A percentile compares a stretch with the other conserved stretches of the same genome.
Evolutionary conservation across 2,113 vertebrate species (phyloP).

Genomic region (Ochotona curzoniae): DNA sequence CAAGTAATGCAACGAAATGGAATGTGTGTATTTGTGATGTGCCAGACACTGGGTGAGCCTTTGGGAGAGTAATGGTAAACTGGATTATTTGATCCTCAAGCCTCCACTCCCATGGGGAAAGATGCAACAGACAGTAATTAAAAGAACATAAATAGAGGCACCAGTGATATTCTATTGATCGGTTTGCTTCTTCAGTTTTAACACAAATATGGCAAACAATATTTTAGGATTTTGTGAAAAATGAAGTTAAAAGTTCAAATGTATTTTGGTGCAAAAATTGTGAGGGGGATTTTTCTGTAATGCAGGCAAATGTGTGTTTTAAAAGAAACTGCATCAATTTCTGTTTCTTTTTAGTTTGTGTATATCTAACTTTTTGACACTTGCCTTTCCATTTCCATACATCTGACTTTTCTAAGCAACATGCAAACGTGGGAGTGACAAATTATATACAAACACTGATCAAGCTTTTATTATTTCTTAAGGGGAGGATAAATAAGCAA

Average conservation of each 20-base stretch:
- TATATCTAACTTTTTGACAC: background rate
- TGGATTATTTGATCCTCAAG: background rate
- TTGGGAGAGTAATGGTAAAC: background rate
- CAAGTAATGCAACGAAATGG: background rate
- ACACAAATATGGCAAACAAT: background rate
- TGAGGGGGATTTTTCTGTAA: too few species aligned
- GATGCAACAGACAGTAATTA: background rate
- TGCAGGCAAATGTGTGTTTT: too few species aligned
- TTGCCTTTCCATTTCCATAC: background rate
- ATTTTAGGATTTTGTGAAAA: too few species aligned
- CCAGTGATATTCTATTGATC: background rate
- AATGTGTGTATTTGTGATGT: conserved; percentile 4
- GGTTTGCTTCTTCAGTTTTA: background rate
- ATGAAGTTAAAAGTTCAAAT: too few species aligned
- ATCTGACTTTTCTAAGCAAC: background rate
- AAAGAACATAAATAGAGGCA: background rate
- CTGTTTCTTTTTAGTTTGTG: too few species aligned
- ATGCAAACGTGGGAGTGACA: background rate
- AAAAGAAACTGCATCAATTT: too few species aligned
- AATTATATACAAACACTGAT: background rate
- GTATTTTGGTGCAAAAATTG: too few species aligned
- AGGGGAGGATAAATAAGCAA: background rate
- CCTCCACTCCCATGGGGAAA: background rate
- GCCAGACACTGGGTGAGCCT: background rate
- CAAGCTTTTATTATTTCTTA: background rate